Base-by-base conservation (phyloP, 1,140 invertebrate genomes). In the Plodia interpunctella region DNA sequence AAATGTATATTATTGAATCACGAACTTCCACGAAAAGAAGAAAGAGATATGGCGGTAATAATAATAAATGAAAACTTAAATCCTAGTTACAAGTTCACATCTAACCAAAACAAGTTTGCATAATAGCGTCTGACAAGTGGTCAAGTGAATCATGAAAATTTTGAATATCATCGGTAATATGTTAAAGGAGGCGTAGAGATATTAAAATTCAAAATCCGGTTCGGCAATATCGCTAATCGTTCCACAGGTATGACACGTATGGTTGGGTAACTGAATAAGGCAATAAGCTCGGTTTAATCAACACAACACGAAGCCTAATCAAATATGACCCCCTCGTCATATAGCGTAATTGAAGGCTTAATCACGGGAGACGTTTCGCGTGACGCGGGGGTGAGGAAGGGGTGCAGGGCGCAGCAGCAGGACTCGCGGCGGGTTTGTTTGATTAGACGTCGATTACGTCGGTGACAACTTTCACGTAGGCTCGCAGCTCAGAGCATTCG, bases 231-330 rank as follows among this genome's bases (percentile, higher is more conserved):
- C n/a, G 18, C 49, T 57, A 62, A 53, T 60, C 55, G 62, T 63
- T 69, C 60, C 55, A 59, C 68, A 55, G 53, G 63, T 55, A 59
- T 67, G 53, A 65, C 57, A 52, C 50, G 75, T 63, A 76, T 74
- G 67, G 72, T 69, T 71, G 74, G 59, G 57, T 76, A 78, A 83
- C 72, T 80, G 79, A 81, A 78, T 83, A 85, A 79, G 78, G 78
- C 79, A 86, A 88, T 87, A 83, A 86, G 78, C 79, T 84, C 74
- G 75, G 74, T 87, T 87, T 88, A 87, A 88, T 86, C 83, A 84
- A 86, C 80, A 84, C 75, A 82, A 87, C 83, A 80, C 75, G 78
- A 81, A 80, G 74, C 80, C 83, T 88, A 86, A 87, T 87, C 86
- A 87, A 87, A 88, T 86, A 88, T 88, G 80, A 82, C 80, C 78